phyloP scores from a whole-genome alignment of 2,797 vertebrate species.

The Acomys russatus region DNA sequence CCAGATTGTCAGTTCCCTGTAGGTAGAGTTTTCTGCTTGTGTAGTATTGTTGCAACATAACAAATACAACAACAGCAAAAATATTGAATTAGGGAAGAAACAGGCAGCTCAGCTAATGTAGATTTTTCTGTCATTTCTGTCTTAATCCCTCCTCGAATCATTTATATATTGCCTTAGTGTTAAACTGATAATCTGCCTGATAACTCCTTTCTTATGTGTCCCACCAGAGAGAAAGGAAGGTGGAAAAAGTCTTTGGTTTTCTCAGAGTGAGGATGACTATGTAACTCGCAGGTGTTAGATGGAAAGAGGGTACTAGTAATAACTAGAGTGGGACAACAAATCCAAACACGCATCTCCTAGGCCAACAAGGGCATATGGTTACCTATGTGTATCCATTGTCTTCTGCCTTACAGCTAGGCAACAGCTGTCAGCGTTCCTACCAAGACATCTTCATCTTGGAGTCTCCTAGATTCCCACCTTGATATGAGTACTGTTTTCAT shows the following conservation, averaged over 20 bases:
- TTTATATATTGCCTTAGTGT: slow-evolving; percentile 2
- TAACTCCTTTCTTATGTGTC: slow-evolving; percentile 26
- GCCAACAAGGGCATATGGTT: slow-evolving; percentile 41
- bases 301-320: slow-evolving; percentile 25
- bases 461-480: background rate
- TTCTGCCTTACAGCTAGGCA: slow-evolving; percentile 33
- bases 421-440: slow-evolving; percentile 18
- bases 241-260: background rate
- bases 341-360: slow-evolving; percentile 40
- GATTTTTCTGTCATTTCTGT: background rate
- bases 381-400: slow-evolving; percentile 41
- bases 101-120: background rate
- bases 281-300: slow-evolving; percentile 53
- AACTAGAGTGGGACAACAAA: slow-evolving; percentile 40
- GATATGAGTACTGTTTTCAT: background rate
- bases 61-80: background rate
- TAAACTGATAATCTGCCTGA: background rate
- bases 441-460: slow-evolving; percentile 7
- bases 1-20: background rate
- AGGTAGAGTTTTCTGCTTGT: background rate
- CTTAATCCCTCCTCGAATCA: background rate
- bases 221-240: background rate
- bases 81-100: background rate
- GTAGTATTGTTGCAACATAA: background rate
- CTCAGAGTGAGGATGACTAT: slow-evolving; percentile 2